These are phyloP conservation scores for Thalassoma bifasciatum DNA, from an alignment of 2,113 vertebrate species.

Conservation along the genomic window DNA sequence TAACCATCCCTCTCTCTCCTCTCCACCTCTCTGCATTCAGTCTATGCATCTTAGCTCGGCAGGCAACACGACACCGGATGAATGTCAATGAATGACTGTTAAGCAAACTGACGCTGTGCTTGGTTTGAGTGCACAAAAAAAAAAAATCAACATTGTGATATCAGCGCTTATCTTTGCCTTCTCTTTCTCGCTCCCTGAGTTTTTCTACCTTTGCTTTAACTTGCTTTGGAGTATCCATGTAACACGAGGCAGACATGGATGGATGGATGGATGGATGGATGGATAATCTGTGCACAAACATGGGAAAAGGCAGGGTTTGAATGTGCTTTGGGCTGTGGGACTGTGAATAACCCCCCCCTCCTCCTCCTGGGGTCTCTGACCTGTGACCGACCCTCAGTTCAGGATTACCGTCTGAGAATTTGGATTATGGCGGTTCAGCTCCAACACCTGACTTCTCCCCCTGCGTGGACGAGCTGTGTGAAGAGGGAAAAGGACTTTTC, in stretches of 20 bases:
- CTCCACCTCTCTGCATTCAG: conserved; percentile 61
- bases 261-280: conserved; percentile 36
- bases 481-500: conserved; percentile 22
- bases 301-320: conserved; percentile 32
- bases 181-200: conserved; percentile 13
- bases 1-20: conserved; percentile 5
- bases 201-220: conserved; percentile 38
- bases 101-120: conserved; percentile 62
- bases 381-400: conserved; percentile 14
- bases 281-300: conserved; percentile 25
- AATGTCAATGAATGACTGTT: conserved; percentile 80
- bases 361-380: conserved; percentile 10
- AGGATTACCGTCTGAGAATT: conserved; percentile 20
- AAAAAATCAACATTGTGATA: conserved; percentile 40
- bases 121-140: conserved; percentile 40
- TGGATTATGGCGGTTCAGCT: conserved; percentile 28
- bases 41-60: conserved; percentile 79
- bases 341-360: conserved; percentile 2
- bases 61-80: conserved; percentile 65
- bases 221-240: conserved; percentile 5
- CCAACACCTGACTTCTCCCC: conserved; percentile 38
- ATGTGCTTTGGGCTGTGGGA: conserved; percentile 43
- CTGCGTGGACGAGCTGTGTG: conserved; percentile 31
- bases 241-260: conserved; percentile 14
- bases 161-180: conserved; percentile 47